These are phyloP conservation scores for Aldrovandia affinis DNA, from an alignment of 2,797 vertebrate species.

Conservation along the genomic window DNA sequence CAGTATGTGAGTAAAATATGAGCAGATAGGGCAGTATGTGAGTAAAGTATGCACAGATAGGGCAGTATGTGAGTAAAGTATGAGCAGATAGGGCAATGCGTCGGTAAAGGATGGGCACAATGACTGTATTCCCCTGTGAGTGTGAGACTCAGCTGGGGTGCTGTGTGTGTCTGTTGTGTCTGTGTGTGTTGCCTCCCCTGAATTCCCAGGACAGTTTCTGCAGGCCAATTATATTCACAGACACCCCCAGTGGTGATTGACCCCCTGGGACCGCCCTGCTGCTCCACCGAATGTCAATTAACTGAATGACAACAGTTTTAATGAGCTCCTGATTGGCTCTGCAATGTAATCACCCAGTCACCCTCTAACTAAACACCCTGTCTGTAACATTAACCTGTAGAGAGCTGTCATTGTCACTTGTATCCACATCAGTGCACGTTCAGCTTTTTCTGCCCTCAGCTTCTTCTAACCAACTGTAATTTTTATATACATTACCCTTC, in stretches of 20 bases:
- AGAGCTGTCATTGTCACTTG: slow-evolving; percentile 9
- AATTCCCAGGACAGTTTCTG: slow-evolving; percentile 36
- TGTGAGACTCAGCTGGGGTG: neutral
- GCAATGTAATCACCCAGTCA: slow-evolving; percentile 50
- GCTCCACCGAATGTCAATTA: slow-evolving; percentile 73
- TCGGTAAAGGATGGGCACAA: slow-evolving; percentile 22
- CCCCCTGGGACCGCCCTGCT: slow-evolving; percentile 61
- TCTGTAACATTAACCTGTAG: neutral
- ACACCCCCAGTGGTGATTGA: slow-evolving; percentile 32
- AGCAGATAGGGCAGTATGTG: neutral
- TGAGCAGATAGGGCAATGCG: slow-evolving; percentile 21
- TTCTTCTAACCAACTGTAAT: neutral
- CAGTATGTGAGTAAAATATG: neutral
- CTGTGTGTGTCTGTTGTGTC: neutral
- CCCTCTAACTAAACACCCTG: slow-evolving; percentile 15
- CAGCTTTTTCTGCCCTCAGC: neutral
- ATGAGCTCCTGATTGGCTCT: slow-evolving; percentile 76
- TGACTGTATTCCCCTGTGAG: slow-evolving; percentile 6
- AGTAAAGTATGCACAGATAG: neutral
- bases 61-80: neutral
- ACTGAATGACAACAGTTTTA: slow-evolving; percentile 70
- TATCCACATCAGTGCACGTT: neutral
- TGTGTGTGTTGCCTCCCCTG: slow-evolving; percentile 22
- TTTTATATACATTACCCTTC: neutral
- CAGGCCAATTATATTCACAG: slow-evolving; percentile 67